Conservation (phyloP, 23 tunicate species). For the Phallusia fumigata region DNA sequence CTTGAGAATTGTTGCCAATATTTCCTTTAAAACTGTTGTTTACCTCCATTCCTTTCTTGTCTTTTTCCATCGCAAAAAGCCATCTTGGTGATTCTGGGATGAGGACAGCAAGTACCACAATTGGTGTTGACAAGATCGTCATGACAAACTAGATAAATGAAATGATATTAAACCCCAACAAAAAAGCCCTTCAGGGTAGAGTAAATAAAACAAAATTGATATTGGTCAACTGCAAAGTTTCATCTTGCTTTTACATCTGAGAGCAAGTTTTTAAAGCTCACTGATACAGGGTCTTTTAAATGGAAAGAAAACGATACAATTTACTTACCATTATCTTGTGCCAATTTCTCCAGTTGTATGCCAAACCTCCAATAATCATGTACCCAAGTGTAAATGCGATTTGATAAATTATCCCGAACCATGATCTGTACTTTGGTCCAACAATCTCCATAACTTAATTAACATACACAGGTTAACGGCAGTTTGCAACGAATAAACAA, state of each 20-base stretch:
- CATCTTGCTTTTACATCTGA: too few relatives aligned
- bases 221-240: too few relatives aligned
- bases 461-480: too few relatives aligned
- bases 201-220: too few relatives aligned
- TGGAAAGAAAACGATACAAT: too few relatives aligned
- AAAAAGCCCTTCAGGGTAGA: too few relatives aligned
- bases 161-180: too few relatives aligned
- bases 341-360: conserved; percentile 80
- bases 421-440: conserved; percentile 56
- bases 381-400: conserved; percentile 55
- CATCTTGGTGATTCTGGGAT: conserved; percentile 42
- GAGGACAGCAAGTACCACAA: conserved; percentile 5
- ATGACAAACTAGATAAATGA: background rate
- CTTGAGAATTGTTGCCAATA: too few relatives aligned
- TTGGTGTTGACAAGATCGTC: background rate
- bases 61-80: conserved; percentile 31
- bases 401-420: conserved; percentile 64
- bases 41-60: conserved; percentile 35
- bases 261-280: too few relatives aligned
- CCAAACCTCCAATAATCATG: conserved; percentile 66
- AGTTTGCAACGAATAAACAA: too few relatives aligned
- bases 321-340: conserved; percentile 54
- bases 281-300: too few relatives aligned
- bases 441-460: conserved; percentile 79
- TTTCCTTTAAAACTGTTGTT: too few relatives aligned